These are phyloP conservation scores for Campoplex nolae DNA, from an alignment of 2,888 invertebrate species.

Conservation along the genomic window DNA sequence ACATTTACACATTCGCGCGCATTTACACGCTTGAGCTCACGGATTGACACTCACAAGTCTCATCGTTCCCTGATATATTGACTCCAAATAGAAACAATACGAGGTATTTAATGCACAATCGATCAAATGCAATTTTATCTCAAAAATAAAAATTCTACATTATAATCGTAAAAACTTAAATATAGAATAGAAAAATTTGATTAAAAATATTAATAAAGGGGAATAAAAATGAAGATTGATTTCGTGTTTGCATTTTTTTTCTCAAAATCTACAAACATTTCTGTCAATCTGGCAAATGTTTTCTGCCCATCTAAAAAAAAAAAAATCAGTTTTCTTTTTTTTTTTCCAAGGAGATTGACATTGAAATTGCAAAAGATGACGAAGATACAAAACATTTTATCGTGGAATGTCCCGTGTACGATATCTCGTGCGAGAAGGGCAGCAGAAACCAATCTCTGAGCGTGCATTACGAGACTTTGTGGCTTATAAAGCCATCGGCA, in stretches of 20 bases:
- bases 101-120: not conserved
- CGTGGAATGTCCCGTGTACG: conserved; percentile 5
- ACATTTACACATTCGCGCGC: conserved; percentile 27
- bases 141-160: not conserved
- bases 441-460: conserved; percentile 37
- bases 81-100: not conserved
- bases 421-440: conserved; percentile 26
- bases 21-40: conserved; percentile 7
- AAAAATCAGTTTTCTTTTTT: not conserved
- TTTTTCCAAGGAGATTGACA: not conserved
- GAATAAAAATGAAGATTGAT: not conserved
- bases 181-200: not conserved
- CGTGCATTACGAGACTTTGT: conserved; percentile 42
- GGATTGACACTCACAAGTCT: conserved; percentile 19
- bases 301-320: not conserved
- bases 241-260: not conserved
- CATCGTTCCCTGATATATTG: conserved; percentile 9
- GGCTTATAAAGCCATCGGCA: conserved; percentile 68
- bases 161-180: not conserved
- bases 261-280: not conserved
- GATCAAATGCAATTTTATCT: not conserved
- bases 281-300: not conserved
- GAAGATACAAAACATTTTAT: not conserved
- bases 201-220: not conserved
- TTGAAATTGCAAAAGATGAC: not conserved